Evolutionary conservation across 2,888 invertebrate species (phyloP).

Genomic region (Aradus depressus): DNA sequence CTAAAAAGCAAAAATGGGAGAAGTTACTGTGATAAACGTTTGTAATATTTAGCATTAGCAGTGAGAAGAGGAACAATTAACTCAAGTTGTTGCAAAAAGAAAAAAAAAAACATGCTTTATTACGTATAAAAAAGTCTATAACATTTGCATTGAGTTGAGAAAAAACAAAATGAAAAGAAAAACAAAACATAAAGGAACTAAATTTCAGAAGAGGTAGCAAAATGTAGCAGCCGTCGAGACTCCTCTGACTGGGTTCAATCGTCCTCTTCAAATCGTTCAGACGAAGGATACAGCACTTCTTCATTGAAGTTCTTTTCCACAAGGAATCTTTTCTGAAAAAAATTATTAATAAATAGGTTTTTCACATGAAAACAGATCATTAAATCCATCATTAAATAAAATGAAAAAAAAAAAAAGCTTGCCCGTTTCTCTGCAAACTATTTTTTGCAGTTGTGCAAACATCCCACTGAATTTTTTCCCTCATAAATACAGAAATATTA

Average conservation of each 20-base stretch:
- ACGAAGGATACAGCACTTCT: slow-evolving; percentile 7
- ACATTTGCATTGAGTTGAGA: background rate
- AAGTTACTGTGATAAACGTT: background rate
- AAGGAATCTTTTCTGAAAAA: too few relatives aligned
- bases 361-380: too few relatives aligned
- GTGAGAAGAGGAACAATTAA: slow-evolving; percentile 1
- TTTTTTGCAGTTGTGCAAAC: too few relatives aligned
- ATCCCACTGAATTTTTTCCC: too few relatives aligned
- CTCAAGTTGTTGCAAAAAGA: background rate
- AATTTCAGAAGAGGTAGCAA: background rate
- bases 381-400: too few relatives aligned
- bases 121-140: background rate
- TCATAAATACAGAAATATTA: too few relatives aligned
- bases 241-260: background rate
- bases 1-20: background rate
- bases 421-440: too few relatives aligned
- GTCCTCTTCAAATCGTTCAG: slow-evolving; percentile 7
- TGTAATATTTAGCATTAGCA: too few relatives aligned
- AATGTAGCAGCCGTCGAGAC: background rate
- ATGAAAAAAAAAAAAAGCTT: too few relatives aligned
- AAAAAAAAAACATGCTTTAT: slow-evolving; percentile 3
- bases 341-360: too few relatives aligned
- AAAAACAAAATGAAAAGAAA: slow-evolving; percentile 2
- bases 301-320: slow-evolving; percentile 7
- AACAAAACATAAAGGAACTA: background rate